Conservation (phyloP, 2,113 vertebrate species). For the Meriones unguiculatus region DNA sequence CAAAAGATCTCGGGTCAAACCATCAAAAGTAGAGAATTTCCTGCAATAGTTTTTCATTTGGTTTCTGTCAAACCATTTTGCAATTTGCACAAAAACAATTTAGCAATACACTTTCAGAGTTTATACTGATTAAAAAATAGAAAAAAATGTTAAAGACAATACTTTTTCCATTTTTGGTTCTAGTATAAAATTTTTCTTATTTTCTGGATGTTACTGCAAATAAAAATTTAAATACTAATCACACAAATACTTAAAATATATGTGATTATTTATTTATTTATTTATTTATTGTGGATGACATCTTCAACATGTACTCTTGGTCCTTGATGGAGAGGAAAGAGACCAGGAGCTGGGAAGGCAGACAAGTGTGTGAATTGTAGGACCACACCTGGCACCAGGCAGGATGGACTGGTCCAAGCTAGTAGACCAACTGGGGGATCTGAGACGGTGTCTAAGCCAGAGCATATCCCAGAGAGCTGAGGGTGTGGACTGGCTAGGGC, state of each 20-base stretch:
- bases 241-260: not conserved
- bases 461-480: not conserved
- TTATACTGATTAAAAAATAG: not conserved
- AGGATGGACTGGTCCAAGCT: not conserved
- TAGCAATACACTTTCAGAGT: not conserved
- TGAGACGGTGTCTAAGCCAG: not conserved
- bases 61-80: not conserved
- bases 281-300: constrained; percentile 1
- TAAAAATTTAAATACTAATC: not conserved
- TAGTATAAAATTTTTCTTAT: not conserved
- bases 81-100: not conserved
- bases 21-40: not conserved
- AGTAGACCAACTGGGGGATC: not conserved
- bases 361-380: not conserved
- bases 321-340: constrained; percentile 2
- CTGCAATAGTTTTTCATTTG: not conserved
- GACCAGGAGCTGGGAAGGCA: not conserved
- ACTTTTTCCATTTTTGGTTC: not conserved
- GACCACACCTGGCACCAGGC: constrained; percentile 17
- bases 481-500: not conserved
- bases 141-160: not conserved
- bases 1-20: not conserved
- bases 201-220: not conserved
- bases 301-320: constrained; percentile 67
- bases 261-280: no score